Conservation (phyloP, 2,113 vertebrate genomes). For the Cebidichthys violaceus region DNA sequence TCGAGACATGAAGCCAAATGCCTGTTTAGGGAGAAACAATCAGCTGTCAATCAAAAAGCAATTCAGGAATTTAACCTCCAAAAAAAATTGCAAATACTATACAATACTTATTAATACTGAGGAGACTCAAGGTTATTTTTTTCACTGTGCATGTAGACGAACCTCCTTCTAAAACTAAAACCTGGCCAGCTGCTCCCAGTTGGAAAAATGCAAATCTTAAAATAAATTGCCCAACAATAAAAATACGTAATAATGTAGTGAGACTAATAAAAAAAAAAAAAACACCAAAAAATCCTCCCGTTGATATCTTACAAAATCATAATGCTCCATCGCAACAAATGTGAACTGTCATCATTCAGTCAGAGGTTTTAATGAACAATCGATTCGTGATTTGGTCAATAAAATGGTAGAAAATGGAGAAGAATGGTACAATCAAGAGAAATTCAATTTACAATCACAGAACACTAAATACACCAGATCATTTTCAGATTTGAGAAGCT, state of each 20-base stretch:
- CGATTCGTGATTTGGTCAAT: background rate
- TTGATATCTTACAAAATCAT: background rate
- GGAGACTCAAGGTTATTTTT: background rate
- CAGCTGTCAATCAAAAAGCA: slow-evolving; percentile 25
- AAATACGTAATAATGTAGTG: background rate
- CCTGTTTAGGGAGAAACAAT: slow-evolving; percentile 80
- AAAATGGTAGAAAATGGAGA: background rate
- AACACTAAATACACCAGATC: background rate
- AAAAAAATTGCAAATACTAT: background rate
- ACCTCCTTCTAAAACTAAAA: too few relatives aligned
- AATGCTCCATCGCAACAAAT: background rate
- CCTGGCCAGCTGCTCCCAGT: too few relatives aligned
- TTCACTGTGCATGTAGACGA: too few relatives aligned
- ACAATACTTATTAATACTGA: background rate
- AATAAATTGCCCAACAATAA: background rate
- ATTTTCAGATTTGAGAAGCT: background rate
- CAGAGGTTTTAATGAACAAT: background rate
- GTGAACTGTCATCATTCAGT: background rate
- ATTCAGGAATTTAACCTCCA: background rate
- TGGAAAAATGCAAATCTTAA: background rate
- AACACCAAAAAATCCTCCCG: too few relatives aligned
- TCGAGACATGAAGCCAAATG: slow-evolving; percentile 98
- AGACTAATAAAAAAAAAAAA: background rate
- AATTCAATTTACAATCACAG: background rate
- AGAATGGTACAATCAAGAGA: background rate